Base-by-base conservation (phyloP, 1,140 invertebrate genomes). In the Drosophila prosaltans region DNA sequence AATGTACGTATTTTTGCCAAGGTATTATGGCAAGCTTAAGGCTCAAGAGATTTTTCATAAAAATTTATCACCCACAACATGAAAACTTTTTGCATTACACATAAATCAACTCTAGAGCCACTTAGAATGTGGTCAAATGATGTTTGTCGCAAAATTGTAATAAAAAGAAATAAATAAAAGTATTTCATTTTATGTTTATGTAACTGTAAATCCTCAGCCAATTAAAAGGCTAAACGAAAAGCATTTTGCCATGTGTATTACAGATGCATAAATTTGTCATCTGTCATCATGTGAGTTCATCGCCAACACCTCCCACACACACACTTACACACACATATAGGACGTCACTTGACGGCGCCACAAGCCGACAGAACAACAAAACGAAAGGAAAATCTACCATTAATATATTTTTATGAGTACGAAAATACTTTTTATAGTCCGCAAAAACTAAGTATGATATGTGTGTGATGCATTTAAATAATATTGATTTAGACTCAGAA, bases 261-360 rank as follows among this genome's bases (percentile, higher is more conserved):
- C 30, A 75, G 66, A 73, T 69, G 68, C 81, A 85, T 86, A 86
- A 85, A 85, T 85, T 86, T 78, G 74, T 75, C 66, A 74, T 21
- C 74, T 86, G 82, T 86, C 81, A 51, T n/a, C 82, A 43, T 68
- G 82, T 58, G 72, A 69, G 24, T 36, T 58, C 40, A 28, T 3
- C 9, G 30, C 10, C 36, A 28, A 45, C 62, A 57, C 51, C 32
- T 32, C 32, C 30, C 8, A 73, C 41, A 55, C 60, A 67, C 73
- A 69, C 65, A 58, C 59, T 45, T 41, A 60, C 36, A 6, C 32
- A 60, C 59, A 36, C 32, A 6, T 7, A 36, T 41, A 60, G 59
- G 36, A 60, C 59, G 43, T 65, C 73, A 64, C 55, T 69, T 69
- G 41, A 9, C 45, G 45, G 45, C 45, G 45, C 45, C 45, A 51